phyloP scores from a whole-genome alignment of 2,797 vertebrate species.

The Monodelphis domestica region DNA sequence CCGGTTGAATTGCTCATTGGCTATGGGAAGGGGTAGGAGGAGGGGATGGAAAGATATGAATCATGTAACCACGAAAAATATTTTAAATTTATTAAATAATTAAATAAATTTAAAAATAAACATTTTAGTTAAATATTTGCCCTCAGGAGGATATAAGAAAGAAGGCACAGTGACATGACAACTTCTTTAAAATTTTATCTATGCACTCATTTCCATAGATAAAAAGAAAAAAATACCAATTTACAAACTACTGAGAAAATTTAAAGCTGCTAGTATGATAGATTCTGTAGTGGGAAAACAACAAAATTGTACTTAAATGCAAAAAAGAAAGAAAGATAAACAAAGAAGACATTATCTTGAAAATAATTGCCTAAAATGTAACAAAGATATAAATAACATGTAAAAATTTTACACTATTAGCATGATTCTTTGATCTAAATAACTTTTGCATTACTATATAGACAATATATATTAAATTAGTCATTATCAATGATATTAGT shows the following conservation, averaged over 20 bases:
- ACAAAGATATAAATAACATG: conserved; percentile 53
- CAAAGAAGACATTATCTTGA: conserved; percentile 50
- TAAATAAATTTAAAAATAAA: too few species aligned
- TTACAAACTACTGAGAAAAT: conserved; percentile 59
- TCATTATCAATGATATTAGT: conserved; percentile 26
- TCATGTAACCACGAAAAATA: too few species aligned
- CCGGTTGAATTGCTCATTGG: too few species aligned
- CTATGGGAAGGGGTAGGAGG: too few species aligned
- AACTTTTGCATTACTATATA: conserved; percentile 1
- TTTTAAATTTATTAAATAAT: too few species aligned
- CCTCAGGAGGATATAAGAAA: conserved; percentile 42
- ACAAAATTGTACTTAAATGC: conserved; percentile 40
- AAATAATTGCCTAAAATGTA: conserved; percentile 50
- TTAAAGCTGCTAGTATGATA: conserved; percentile 56
- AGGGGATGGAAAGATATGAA: too few species aligned
- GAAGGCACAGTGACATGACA: conserved; percentile 47
- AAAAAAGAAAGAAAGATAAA: conserved; percentile 52
- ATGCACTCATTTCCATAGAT: conserved; percentile 13
- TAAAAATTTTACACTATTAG: conserved; percentile 36
- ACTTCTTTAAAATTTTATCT: conserved; percentile 50
- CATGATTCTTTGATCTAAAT: neutral
- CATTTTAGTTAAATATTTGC: conserved; percentile 54
- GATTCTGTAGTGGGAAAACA: conserved; percentile 65
- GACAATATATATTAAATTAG: neutral
- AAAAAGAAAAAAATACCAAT: neutral